These are phyloP conservation scores for Urocyon cinereoargenteus DNA, from an alignment of 2,797 vertebrate genomes.

Conservation along the genomic window DNA sequence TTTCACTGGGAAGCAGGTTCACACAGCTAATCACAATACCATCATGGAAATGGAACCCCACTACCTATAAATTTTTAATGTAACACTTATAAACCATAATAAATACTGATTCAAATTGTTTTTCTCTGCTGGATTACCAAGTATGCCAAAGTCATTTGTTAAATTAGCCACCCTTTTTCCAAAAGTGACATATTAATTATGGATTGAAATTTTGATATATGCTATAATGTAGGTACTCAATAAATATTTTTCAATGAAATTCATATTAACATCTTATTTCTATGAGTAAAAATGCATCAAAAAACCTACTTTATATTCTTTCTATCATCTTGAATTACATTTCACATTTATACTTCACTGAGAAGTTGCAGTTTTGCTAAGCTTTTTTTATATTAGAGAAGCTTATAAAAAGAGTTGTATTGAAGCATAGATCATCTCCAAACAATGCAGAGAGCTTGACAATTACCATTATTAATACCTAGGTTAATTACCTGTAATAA, in stretches of 20 bases:
- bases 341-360: conserved; percentile 53
- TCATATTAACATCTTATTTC: conserved; percentile 54
- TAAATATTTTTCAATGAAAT: conserved; percentile 31
- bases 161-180: conserved; percentile 22
- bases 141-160: conserved; percentile 34
- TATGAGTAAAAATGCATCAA: background rate
- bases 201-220: background rate
- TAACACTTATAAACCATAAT: background rate
- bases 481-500: background rate
- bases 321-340: conserved; percentile 13
- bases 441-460: background rate
- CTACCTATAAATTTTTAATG: conserved; percentile 33
- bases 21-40: background rate
- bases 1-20: background rate
- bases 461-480: background rate
- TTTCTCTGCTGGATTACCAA: background rate
- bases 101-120: conserved; percentile 2
- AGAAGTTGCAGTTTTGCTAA: conserved; percentile 22
- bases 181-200: conserved; percentile 50
- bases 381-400: conserved; percentile 20
- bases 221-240: background rate
- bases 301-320: conserved; percentile 32
- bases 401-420: background rate
- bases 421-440: background rate
- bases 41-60: background rate